phyloP scores from a whole-genome alignment of 2,797 vertebrate genomes.

The Chaenodraco wilsoni region DNA sequence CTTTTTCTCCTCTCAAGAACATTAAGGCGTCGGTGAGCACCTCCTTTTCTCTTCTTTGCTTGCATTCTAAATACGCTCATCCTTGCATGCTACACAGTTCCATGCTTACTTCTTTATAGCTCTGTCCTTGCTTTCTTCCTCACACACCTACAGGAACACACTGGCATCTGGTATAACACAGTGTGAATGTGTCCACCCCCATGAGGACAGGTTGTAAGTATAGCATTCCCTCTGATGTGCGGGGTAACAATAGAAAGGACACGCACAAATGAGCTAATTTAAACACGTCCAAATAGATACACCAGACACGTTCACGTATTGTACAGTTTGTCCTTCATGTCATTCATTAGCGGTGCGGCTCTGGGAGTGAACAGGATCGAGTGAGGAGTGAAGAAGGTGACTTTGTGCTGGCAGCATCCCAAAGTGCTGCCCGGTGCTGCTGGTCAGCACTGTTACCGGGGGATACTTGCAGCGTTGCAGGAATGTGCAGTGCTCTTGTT shows the following conservation, averaged over 20 bases:
- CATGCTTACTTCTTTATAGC: neutral
- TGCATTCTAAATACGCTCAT: neutral
- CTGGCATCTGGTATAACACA: constrained; percentile 6
- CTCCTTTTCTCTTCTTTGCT: neutral
- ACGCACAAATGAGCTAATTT: neutral
- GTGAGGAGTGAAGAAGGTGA: constrained; percentile 58
- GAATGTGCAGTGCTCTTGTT: neutral
- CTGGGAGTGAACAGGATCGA: constrained; percentile 9
- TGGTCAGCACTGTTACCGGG: neutral
- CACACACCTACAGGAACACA: neutral
- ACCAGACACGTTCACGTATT: neutral
- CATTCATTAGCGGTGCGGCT: constrained; percentile 33
- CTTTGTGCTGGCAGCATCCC: constrained; percentile 48
- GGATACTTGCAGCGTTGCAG: neutral
- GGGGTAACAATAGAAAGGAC: neutral
- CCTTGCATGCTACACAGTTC: neutral
- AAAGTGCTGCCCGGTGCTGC: constrained; percentile 12
- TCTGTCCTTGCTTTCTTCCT: neutral
- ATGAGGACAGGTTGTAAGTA: constrained; percentile 28
- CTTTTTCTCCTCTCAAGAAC: constrained; percentile 34
- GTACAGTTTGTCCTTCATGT: constrained; percentile 30
- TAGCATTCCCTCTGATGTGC: constrained; percentile 7
- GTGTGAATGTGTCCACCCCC: constrained; percentile 7
- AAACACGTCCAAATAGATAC: neutral
- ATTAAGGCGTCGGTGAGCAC: neutral